Evolutionary conservation across 2,113 vertebrate species (phyloP).

Genomic region (Oplegnathus fasciatus): DNA sequence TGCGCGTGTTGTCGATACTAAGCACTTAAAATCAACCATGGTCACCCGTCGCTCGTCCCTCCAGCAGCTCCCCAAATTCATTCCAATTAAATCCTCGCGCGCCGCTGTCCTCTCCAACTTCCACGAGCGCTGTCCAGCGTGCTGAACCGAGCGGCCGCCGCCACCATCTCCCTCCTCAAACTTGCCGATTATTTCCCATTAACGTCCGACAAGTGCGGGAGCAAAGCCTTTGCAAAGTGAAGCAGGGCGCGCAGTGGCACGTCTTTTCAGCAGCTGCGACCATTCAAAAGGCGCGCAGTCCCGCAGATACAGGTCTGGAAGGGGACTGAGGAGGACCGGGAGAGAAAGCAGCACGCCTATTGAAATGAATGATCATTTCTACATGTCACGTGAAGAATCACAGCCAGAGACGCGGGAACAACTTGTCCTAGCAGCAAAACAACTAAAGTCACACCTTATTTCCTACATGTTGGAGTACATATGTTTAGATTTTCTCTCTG

Average conservation of each 20-base stretch:
- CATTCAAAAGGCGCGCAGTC: neutral
- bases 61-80: constrained; percentile 13
- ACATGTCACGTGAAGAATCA: constrained; percentile 14
- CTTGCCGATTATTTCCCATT: constrained; percentile 17
- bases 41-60: constrained; percentile 39
- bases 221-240: neutral
- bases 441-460: neutral
- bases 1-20: constrained; percentile 41
- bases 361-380: constrained; percentile 17
- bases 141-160: constrained; percentile 79
- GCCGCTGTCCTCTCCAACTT: constrained; percentile 59
- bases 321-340: constrained; percentile 15
- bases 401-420: neutral
- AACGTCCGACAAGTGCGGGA: constrained; percentile 14
- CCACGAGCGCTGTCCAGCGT: constrained; percentile 87
- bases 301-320: neutral
- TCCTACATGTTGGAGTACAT: neutral
- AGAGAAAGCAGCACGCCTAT: neutral
- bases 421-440: neutral
- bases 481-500: neutral
- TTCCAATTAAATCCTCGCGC: constrained; percentile 49
- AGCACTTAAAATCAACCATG: constrained; percentile 63
- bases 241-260: constrained; percentile 11
- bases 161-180: constrained; percentile 39
- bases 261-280: constrained; percentile 35